Conservation (phyloP, 2,113 vertebrate genomes). For the Garra rufa region DNA sequence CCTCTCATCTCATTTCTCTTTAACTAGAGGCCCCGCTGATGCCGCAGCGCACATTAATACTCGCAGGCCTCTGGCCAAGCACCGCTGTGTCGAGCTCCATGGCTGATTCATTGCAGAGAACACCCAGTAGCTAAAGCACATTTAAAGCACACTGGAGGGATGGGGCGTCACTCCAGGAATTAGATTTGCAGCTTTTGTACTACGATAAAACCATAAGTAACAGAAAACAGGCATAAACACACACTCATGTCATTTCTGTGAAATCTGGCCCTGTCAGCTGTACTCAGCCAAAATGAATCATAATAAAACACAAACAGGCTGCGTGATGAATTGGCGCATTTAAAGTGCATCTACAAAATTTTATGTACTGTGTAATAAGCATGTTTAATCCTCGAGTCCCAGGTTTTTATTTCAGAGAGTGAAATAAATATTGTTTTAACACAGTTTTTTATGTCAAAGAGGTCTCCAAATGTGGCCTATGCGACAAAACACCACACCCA, state of each 20-base stretch:
- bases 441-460: not conserved
- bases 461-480: not conserved
- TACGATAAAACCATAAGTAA: slow-evolving; percentile 16
- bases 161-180: not conserved
- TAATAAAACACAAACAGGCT: slow-evolving; percentile 13
- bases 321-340: not conserved
- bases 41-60: slow-evolving; percentile 38
- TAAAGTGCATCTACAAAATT: slow-evolving; percentile 5
- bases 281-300: not conserved
- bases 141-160: slow-evolving; percentile 9
- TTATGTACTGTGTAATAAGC: not conserved
- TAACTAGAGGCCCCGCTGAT: slow-evolving; percentile 49
- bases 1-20: slow-evolving; percentile 48
- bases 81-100: not conserved
- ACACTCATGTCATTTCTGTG: not conserved
- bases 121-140: slow-evolving; percentile 32
- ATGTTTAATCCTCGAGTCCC: not conserved
- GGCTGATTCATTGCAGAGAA: slow-evolving; percentile 36
- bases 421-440: not conserved
- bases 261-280: not conserved
- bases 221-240: not conserved
- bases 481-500: too few relatives aligned
- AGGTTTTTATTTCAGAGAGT: not conserved
- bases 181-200: slow-evolving; percentile 21
- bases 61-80: slow-evolving; percentile 29